These are phyloP conservation scores for Siphonodentalium dalli DNA, from an alignment of 2,888 invertebrate species.

Conservation along the genomic window DNA sequence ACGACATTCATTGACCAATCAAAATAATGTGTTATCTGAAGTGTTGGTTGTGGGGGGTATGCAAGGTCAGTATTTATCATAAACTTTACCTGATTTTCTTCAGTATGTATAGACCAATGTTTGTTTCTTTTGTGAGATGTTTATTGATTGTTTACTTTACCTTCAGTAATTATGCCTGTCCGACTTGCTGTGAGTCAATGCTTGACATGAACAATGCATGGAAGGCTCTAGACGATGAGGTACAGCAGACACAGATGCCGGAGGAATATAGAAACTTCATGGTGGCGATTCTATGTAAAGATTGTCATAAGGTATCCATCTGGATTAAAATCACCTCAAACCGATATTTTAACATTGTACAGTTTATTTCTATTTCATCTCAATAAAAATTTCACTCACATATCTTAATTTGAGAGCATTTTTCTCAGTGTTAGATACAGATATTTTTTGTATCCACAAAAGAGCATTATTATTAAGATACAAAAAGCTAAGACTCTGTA, in stretches of 20 bases:
- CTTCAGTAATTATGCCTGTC: constrained; percentile 84
- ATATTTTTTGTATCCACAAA: too few relatives aligned
- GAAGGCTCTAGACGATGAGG: constrained; percentile 83
- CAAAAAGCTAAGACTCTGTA: too few relatives aligned
- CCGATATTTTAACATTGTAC: too few relatives aligned
- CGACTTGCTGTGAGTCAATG: constrained; percentile 86
- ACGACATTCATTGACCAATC: background rate
- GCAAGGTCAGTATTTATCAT: background rate
- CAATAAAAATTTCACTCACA: too few relatives aligned
- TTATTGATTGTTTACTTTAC: too few relatives aligned
- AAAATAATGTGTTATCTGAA: too few relatives aligned
- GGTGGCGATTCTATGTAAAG: constrained; percentile 86
- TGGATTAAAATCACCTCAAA: background rate
- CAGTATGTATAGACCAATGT: background rate
- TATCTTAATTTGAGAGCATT: too few relatives aligned
- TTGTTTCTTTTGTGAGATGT: constrained; percentile 66
- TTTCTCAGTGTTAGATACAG: too few relatives aligned
- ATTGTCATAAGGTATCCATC: constrained; percentile 83
- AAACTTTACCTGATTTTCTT: background rate
- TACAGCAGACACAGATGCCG: constrained; percentile 83
- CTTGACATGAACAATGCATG: constrained; percentile 84
- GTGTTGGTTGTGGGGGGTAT: background rate
- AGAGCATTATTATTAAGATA: too few relatives aligned
- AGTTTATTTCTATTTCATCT: too few relatives aligned
- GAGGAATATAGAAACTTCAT: constrained; percentile 81